Base-by-base conservation (phyloP, 2,888 invertebrate genomes). In the Neoscelio sp. region DNA sequence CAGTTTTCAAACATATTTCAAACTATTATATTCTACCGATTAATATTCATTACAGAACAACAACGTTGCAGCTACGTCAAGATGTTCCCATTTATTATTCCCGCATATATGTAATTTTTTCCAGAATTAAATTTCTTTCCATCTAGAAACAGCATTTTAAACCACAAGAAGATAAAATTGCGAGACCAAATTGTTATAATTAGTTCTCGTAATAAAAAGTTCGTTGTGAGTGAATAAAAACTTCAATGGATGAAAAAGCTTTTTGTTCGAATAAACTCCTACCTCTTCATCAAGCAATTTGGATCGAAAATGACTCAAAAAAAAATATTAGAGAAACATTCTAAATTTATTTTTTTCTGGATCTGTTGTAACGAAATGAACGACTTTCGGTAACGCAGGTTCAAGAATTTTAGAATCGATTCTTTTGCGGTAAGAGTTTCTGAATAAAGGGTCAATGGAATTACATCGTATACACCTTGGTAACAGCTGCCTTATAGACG, bases 151-250 rank as follows among this genome's bases (percentile, higher is more conserved):
- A 23, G 17, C 38, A 42, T 26, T 58, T 44, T 5, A 18, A 44
- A 17, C 4, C 3, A 20, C 44, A 17, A 20, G 20, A 42, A 20
- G 20, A 42, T 58, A 58, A 42, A 42, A 42, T 42, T 2, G 10
- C 15, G n/a, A 12, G 42, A 18, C 42, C 7, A 40, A 30, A 28
- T 28, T 30, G 28, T 40, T 42, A 42, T 42, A 58, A 58, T 58
- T 58, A 42, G 28, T 42, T 5, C 6, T 17, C 42, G 58, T 30
- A 42, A 58, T 58, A 42, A 42, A 58, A 58, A 42, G 42, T 58
- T 58, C 42, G 42, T 42, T 8, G 0, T n/a, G 26, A 2, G 6
- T 35, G 17, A 5, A n/a, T n/a, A 23, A 54, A 54, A 54, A 13
- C 3, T 38, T 7, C 13, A 33, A 10, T 17, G n/a, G 18, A 4